Evolutionary conservation across 1,140 invertebrate genomes (phyloP), one percentile per base, ranked within the genome.

Genomic region (Diuraphis noxia): DNA sequence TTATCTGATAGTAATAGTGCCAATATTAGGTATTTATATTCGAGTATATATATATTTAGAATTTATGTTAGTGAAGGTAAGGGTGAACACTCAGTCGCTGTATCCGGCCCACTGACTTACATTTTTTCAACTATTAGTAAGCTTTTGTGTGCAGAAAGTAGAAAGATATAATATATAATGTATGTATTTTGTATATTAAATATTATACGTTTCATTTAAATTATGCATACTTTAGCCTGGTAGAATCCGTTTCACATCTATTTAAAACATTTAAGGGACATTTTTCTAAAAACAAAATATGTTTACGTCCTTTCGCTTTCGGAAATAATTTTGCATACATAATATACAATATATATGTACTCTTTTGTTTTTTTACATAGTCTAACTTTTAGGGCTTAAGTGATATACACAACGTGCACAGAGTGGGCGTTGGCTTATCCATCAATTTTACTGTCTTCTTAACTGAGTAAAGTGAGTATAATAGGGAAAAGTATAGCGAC

Each of bases 391-490:
- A 56, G 23, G 36, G 36, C 21, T 63, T 63, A 36, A 63, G 21
- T 34, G 19, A 0, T 82, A 21, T 85, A 46, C 23, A 56, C 30
- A 40, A 63, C 30, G 52, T 40, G 25, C 25, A 40, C 10, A 63
- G 30, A 63, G 72, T 88, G 52, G 52, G 52, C 52, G 52, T 88
- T 72, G 38, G 36, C 30, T 25, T 88, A 88, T 88, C 87, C 52
- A 88, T 88, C 87, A 88, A 88, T 88, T 88, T 88, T 72, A 88
- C 52, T 40, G 36, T 72, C 21, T 88, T 41, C 25, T 88, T 8
- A 19, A 40, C 19, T 30, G 23, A 63, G 34, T 25, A 13, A 36
- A 56, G 19, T 7, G 34, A 38, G 49, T 10, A 30, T 25, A 88
- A 56, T 30, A 36, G 38, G 8, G 49, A 1, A 72, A 41, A 41